Percentiles rank a stretch among this genome's conserved stretches.
Evolutionary conservation across 2,113 vertebrate genomes (phyloP).

Genomic region (Hemichromis elongatus): DNA sequence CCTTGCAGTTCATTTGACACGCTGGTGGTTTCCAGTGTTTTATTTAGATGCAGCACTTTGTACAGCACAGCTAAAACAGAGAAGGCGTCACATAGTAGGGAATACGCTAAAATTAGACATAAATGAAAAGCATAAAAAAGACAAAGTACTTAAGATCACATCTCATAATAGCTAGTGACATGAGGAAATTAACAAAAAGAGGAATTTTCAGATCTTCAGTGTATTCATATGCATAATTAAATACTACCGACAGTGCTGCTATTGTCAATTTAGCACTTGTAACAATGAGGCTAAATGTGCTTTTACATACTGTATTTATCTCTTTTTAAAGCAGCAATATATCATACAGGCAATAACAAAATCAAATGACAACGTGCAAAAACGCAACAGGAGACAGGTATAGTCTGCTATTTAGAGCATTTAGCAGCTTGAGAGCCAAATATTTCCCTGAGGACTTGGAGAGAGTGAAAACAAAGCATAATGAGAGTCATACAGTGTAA

Average conservation of each 20-base stretch:
- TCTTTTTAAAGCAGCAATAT: background rate
- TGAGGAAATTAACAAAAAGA: background rate
- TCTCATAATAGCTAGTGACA: background rate
- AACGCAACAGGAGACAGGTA: background rate
- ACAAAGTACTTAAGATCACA: conserved; percentile 3
- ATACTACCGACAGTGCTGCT: background rate
- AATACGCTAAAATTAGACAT: conserved; percentile 14
- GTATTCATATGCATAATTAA: background rate
- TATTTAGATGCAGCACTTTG: conserved; percentile 46
- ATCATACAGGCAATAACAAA: background rate
- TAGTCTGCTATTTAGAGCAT: background rate
- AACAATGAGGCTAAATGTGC: background rate
- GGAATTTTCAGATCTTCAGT: background rate
- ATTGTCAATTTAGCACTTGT: background rate
- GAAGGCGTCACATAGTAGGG: conserved; percentile 3
- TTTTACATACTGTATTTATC: background rate
- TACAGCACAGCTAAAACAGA: conserved; percentile 6
- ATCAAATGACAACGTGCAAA: background rate
- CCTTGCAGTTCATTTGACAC: conserved; percentile 32
- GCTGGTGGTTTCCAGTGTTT: conserved; percentile 18
- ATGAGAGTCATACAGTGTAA: background rate
- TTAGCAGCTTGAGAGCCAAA: background rate
- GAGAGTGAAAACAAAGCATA: background rate
- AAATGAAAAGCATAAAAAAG: background rate
- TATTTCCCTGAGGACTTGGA: conserved; percentile 6